Evolutionary conservation across 2,888 invertebrate species (phyloP), one percentile per base, ranked within the genome.

Genomic region (Ligdia adustata): DNA sequence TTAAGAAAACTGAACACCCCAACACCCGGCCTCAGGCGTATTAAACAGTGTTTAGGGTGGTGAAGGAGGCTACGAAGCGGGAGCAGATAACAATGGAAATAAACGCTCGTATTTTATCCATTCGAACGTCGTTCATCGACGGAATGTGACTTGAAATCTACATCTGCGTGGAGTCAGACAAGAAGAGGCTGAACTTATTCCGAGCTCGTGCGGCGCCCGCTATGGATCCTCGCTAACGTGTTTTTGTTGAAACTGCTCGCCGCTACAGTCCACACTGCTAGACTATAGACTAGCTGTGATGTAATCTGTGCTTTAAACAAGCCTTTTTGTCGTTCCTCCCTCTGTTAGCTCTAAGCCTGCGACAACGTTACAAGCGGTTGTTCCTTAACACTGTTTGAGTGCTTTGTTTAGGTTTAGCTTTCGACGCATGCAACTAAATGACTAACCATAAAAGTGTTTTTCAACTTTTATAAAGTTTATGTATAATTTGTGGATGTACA

Each of bases 31-130:
- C 24, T 24, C 44, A 16, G 31, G 32, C 31, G 27, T 38, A 38
- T 38, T 44, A 44, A 44, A 44, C 18, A 38, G 38, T 28, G 43
- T 38, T 44, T 31, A 44, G 26, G 31, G n/a, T n/a, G 43, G 11
- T 14, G 9, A 27, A 26, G 9, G 43, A 29, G 28, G n/a, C n/a
- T n/a, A n/a, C n/a, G n/a, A n/a, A n/a, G 14, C 20, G 29, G 28
- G 12, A 9, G 20, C 9, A 9, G 32, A 44, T 44, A 44, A 16
- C 2, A 27, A 26, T 32, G 26, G 15, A 34, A 43, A 43, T 35
- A 43, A 41, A 33, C 12, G 15, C 5, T 15, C 22, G 13, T 13
- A 22, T 14, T 29, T 35, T 29, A 29, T 14, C 27, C 9, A 4
- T 31, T 26, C 12, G 14, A 18, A 16, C 24, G 37, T 34, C 5